Evolutionary conservation across 2,113 vertebrate species (phyloP).

Genomic region (Orcinus orca): DNA sequence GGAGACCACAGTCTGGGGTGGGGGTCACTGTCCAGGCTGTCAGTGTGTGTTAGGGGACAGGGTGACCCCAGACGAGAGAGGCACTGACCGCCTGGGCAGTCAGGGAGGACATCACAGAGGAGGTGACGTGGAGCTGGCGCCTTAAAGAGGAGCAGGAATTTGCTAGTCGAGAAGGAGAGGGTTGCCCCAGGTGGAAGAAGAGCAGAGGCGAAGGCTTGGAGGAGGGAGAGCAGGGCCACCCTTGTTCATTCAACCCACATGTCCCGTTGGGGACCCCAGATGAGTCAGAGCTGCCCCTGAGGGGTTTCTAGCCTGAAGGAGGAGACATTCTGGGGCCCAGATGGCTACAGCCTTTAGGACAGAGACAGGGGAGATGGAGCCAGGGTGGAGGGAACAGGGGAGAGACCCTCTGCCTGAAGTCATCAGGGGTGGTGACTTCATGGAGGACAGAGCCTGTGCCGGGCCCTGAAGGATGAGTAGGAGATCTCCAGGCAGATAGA

Average conservation of each 20-base stretch:
- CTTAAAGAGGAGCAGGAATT: background rate
- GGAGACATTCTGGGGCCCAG: background rate
- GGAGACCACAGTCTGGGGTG: background rate
- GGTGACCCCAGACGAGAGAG: background rate
- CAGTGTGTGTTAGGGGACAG: background rate
- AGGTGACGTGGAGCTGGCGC: background rate
- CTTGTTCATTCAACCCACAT: fast-evolving
- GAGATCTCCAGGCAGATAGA: background rate
- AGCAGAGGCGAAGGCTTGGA: background rate
- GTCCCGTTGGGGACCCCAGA: background rate
- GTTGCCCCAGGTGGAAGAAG: background rate
- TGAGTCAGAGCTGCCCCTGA: background rate
- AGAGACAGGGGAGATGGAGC: background rate
- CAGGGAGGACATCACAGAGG: background rate
- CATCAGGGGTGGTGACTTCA: background rate
- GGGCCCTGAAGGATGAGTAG: background rate
- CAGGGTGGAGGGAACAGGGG: background rate
- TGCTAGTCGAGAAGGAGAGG: background rate
- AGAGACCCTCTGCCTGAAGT: background rate
- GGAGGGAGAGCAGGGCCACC: background rate
- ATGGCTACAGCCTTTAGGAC: background rate
- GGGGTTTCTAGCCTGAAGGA: background rate
- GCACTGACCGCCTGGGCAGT: background rate
- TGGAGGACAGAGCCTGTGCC: background rate
- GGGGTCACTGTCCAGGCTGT: background rate